Base-by-base conservation (phyloP, 2,797 vertebrate genomes). In the Propithecus deckenii region DNA sequence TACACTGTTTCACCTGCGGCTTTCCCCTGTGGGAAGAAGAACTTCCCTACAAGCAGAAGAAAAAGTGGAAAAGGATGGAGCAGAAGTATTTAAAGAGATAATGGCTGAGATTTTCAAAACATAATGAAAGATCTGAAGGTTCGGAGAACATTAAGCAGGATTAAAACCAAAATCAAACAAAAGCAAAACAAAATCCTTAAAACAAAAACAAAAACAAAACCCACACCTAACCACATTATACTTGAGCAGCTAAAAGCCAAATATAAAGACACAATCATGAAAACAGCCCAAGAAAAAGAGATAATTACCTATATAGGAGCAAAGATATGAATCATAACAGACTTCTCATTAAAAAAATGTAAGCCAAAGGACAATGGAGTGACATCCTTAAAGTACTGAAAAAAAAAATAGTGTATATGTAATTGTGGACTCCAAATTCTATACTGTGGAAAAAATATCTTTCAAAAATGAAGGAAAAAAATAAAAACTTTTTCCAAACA, bases 101-200 rank as follows among this genome's bases (percentile, higher is more conserved):
- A 81, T 38, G 12, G 38, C 20, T 91, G 61, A 69, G 28, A 86
- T 61, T 78, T 81, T 74, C 67, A n/a, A 61, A 90, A 92, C 84
- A 74, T 83, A 90, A 55, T 25, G 11, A 74, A 79, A 92, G 38
- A 75, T 61, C 28, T 43, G 57, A 1, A 90, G 90, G 32, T 35
- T 88, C 59, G 75, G 28, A 83, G 63, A 88, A 85, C 4, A 20
- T 46, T 52, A 67, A n/a, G 11, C 25, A 91, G 41, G 23, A 93
- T 25, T 90, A 71, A 95, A 90, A 94, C 7, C 23, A 72, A 96
- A 86, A 93, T 11, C 30, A 91, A 80, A 83, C 41, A 79, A 84
- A 88, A 75, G 15, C 89, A 78, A 94, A 94, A 63, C 46, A 86
- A 92, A 89, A 65, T 72, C 23, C 69, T 86, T 89, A 50, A 52